A percentile compares a stretch with the other conserved stretches of the same genome.
These are phyloP conservation scores for Smittia sp. DNA, from an alignment of 2,888 invertebrate genomes.

Conservation along the genomic window DNA sequence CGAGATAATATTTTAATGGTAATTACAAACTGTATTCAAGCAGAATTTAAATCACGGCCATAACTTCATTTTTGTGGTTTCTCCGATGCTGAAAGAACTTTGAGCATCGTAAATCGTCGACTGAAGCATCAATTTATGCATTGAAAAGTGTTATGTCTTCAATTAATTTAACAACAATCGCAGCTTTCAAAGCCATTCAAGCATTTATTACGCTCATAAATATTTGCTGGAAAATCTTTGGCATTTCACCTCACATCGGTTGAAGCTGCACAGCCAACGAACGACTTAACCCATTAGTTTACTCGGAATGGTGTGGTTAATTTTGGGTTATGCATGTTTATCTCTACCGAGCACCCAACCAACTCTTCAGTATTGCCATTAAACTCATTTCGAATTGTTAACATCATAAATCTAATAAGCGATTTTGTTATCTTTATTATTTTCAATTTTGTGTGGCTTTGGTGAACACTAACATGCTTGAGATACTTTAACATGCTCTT, in stretches of 20 bases:
- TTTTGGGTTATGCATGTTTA: constrained; percentile 25
- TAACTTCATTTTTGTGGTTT: not conserved
- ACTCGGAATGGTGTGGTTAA: not conserved
- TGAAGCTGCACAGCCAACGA: not conserved
- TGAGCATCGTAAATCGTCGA: not conserved
- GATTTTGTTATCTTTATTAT: constrained; percentile 14
- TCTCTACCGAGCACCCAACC: not conserved
- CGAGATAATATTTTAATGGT: not conserved
- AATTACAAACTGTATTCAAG: not conserved
- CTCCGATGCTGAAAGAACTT: not conserved
- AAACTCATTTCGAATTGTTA: not conserved
- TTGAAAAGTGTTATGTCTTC: not conserved
- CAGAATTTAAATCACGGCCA: not conserved
- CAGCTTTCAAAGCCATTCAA: not conserved
- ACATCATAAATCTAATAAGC: constrained; percentile 5
- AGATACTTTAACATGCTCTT: too few species aligned
- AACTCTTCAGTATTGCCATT: not conserved
- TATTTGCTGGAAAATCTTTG: not conserved
- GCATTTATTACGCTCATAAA: not conserved
- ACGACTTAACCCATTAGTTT: constrained; percentile 4
- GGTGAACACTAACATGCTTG: too few species aligned
- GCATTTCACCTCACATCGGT: constrained; percentile 1
- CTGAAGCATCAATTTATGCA: not conserved
- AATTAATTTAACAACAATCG: constrained; percentile 16
- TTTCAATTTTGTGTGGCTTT: not conserved